These are phyloP conservation scores for Hycleus cichorii DNA, from an alignment of 1,140 invertebrate genomes.

Conservation along the genomic window DNA sequence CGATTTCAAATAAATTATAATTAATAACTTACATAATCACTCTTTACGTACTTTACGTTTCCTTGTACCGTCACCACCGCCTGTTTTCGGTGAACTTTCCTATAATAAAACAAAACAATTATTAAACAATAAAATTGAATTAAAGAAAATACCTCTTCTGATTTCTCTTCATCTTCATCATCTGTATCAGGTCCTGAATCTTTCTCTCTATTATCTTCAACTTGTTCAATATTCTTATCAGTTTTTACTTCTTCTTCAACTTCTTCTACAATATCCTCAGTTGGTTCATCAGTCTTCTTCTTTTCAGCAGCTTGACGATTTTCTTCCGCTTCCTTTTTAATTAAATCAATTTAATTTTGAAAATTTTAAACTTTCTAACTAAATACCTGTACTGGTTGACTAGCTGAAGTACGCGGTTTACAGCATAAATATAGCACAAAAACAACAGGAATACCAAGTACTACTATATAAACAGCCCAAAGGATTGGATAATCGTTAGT, in stretches of 20 bases:
- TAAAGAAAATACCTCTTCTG: conserved; percentile 33
- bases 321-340: conserved; percentile 35
- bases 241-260: conserved; percentile 45
- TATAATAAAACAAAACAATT: conserved; percentile 1
- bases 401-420: conserved; percentile 46
- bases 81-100: conserved; percentile 13
- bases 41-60: conserved; percentile 50
- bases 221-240: conserved; percentile 38
- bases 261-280: conserved; percentile 46
- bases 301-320: conserved; percentile 39
- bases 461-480: conserved; percentile 79
- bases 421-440: conserved; percentile 77
- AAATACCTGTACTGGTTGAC: conserved; percentile 37
- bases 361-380: not conserved
- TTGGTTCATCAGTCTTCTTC: conserved; percentile 55
- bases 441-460: conserved; percentile 68
- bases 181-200: conserved; percentile 33
- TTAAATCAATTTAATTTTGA: not conserved
- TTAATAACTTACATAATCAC: conserved; percentile 29
- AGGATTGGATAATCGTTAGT: conserved; percentile 87
- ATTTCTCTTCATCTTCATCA: conserved; percentile 38
- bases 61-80: conserved; percentile 42
- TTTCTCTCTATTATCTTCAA: conserved; percentile 40
- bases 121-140: not conserved
- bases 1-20: not conserved